Base-by-base conservation (phyloP, 1,140 invertebrate species). In the Holotrichia oblita region DNA sequence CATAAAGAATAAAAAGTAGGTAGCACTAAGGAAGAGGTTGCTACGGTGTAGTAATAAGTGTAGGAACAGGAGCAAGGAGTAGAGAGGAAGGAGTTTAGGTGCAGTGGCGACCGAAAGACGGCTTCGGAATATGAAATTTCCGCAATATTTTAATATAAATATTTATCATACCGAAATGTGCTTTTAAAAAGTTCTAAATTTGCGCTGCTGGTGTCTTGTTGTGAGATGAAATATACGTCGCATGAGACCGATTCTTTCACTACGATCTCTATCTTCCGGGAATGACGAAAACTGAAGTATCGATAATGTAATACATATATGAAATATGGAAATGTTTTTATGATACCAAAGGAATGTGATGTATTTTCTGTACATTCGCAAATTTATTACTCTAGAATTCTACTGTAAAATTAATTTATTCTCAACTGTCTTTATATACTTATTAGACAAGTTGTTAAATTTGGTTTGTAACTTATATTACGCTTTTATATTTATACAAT, bases 101-200 rank as follows among this genome's bases (percentile, higher is more conserved):
- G 61, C 22, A 69, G 61, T 69, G 17, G 61, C 61, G 61, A 27
- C 61, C 61, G 61, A 69, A 22, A 20, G 61, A 69, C 61, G 61
- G 22, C 61, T 69, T 69, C 61, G 22, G 61, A 69, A 69, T 69
- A 69, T 69, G 61, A 69, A 69, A 69, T 69, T 69, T 69, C 22
- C 61, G 61, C 61, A 27, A 69, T 69, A 69, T 69, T 69, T 69
- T 69, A 69, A 69, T 69, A 69, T 69, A 69, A 69, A 69, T 69
- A 69, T 69, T 69, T 69, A 69, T 69, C 61, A 69, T 69, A 69
- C 61, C 61, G 61, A 69, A 69, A 69, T 69, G 61, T 69, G 61
- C 27, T 69, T 69, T 69, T 69, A 69, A 69, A 69, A 69, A 69
- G 17, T 69, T 69, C 22, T 27, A 69, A 69, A 69, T 69, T 69